Conservation (phyloP, 1,140 invertebrate species). For the Drosophila albomicans region DNA sequence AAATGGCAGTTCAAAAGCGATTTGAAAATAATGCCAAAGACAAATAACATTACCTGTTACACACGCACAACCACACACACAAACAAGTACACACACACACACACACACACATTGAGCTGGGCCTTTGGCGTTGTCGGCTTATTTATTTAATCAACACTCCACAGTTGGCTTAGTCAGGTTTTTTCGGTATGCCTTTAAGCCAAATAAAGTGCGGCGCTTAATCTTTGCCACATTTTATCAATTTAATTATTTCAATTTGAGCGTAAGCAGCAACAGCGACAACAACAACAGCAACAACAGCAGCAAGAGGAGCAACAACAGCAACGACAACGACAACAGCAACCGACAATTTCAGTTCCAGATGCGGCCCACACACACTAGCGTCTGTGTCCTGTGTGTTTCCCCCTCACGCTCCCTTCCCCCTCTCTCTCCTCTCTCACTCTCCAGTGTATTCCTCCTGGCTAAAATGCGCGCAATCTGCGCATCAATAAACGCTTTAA, state of each 20-base stretch:
- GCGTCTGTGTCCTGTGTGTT: conserved; percentile 31
- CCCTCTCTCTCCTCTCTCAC: too few relatives aligned
- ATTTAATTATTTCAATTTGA: conserved; percentile 84
- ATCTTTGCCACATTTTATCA: conserved; percentile 84
- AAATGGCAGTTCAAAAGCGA: conserved; percentile 75
- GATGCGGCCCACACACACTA: conserved; percentile 42
- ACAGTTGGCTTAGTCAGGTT: conserved; percentile 75
- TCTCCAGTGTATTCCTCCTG: conserved; percentile 63
- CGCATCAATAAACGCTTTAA: conserved; percentile 84
- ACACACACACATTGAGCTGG: conserved; percentile 4
- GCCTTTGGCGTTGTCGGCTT: conserved; percentile 70
- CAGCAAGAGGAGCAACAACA: conserved; percentile 25
- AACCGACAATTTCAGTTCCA: conserved; percentile 70
- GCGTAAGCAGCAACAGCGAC: conserved; percentile 72
- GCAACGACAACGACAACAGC: conserved; percentile 29
- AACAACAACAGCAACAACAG: conserved; percentile 24
- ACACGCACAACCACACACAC: conserved; percentile 44
- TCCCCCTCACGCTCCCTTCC: too few relatives aligned
- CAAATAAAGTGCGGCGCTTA: conserved; percentile 82
- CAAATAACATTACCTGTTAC: conserved; percentile 82
- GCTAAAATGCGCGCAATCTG: conserved; percentile 83
- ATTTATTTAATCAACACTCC: conserved; percentile 84
- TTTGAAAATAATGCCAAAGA: conserved; percentile 83
- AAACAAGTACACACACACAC: neutral
- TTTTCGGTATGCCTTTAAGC: conserved; percentile 71